Conservation (phyloP, 2,113 vertebrate species). For the Drymodes brunneopygia region DNA sequence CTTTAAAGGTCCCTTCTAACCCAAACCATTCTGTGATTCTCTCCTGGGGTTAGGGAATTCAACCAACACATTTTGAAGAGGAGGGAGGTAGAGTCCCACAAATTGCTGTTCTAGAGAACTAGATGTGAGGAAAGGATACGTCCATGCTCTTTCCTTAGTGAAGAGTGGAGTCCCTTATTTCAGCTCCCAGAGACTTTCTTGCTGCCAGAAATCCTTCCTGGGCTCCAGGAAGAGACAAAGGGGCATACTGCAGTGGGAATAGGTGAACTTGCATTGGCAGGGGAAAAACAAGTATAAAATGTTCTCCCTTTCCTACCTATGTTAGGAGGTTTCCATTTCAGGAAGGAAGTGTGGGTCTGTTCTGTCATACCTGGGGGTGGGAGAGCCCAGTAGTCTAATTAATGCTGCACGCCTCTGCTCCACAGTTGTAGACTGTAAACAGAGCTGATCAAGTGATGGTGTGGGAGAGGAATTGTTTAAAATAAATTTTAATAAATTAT, state of each 20-base stretch:
- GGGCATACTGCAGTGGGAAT: background rate
- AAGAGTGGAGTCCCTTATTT: background rate
- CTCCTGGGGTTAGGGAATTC: background rate
- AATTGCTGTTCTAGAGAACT: background rate
- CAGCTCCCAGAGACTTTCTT: background rate
- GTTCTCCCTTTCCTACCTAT: background rate
- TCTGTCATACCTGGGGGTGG: slow-evolving; percentile 16
- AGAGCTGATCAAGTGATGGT: slow-evolving; percentile 54
- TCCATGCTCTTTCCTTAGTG: background rate
- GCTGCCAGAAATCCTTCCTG: background rate
- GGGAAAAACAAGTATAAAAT: background rate
- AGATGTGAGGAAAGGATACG: background rate
- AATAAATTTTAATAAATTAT: slow-evolving; percentile 59
- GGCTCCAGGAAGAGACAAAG: background rate
- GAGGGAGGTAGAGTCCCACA: background rate
- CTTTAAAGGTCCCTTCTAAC: background rate
- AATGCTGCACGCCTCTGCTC: slow-evolving; percentile 42
- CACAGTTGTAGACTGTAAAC: slow-evolving; percentile 49
- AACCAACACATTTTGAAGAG: background rate
- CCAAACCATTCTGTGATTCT: background rate
- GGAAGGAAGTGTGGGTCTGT: slow-evolving; percentile 35
- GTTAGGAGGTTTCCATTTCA: slow-evolving; percentile 45
- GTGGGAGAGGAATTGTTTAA: slow-evolving; percentile 57
- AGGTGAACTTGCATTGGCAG: background rate
- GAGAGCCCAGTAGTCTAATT: slow-evolving; percentile 5